phyloP scores from a whole-genome alignment of 2,888 invertebrate species.

The Smittia sp. region DNA sequence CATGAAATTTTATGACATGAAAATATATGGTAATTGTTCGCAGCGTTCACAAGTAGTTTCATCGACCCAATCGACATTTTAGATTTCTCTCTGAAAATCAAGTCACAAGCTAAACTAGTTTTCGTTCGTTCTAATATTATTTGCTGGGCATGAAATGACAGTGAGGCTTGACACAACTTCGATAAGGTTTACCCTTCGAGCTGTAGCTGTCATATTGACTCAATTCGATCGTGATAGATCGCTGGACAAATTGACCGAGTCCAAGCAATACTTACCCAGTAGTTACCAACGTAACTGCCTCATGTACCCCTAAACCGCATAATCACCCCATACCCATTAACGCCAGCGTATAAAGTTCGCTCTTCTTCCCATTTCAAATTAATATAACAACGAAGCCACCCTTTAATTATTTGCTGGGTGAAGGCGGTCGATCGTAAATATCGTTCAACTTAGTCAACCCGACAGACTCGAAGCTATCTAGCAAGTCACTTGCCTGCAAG shows the following conservation, averaged over 20 bases:
- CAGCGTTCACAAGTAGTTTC: not conserved
- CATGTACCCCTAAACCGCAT: constrained; percentile 26
- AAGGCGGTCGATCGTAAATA: not conserved
- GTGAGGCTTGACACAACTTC: too few relatives aligned
- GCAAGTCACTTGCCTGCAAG: too few relatives aligned
- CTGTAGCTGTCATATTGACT: too few relatives aligned
- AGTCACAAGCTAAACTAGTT: not conserved
- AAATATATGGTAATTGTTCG: not conserved
- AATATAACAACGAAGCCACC: constrained; percentile 17
- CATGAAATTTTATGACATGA: not conserved
- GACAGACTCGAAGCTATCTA: not conserved
- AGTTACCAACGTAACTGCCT: too few relatives aligned
- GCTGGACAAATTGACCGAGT: too few relatives aligned
- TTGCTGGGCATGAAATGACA: too few relatives aligned
- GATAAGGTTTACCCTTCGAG: too few relatives aligned
- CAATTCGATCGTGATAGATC: too few relatives aligned
- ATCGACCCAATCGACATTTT: constrained; percentile 24
- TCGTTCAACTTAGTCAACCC: not conserved
- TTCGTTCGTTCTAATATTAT: not conserved
- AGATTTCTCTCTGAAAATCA: not conserved
- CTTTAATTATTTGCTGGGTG: constrained; percentile 7
- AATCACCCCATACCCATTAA: constrained; percentile 26
- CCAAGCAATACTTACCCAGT: too few relatives aligned
- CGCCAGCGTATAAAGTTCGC: not conserved
- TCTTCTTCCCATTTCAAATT: constrained; percentile 24